These are phyloP conservation scores for Diuraphis noxia DNA, from an alignment of 1,140 invertebrate species.

Conservation along the genomic window DNA sequence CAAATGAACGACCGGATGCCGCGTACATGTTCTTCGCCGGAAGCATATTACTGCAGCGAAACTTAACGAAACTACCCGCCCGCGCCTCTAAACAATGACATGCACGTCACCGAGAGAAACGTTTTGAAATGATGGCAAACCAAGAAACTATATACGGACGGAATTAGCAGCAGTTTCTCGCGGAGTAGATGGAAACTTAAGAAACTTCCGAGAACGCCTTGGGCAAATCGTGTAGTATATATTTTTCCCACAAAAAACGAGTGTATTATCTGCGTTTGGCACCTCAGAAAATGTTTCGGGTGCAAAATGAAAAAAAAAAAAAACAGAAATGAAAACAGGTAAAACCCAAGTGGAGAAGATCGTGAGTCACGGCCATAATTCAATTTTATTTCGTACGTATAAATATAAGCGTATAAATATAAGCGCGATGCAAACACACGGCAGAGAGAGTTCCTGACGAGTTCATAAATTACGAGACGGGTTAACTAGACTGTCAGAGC, in stretches of 20 bases:
- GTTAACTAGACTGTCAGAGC: not conserved
- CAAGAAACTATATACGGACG: constrained; percentile 14
- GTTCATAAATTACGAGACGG: constrained; percentile 35
- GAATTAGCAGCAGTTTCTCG: constrained; percentile 45
- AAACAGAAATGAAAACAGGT: not conserved
- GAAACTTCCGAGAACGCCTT: constrained; percentile 40
- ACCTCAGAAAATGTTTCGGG: not conserved
- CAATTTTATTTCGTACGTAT: constrained; percentile 34
- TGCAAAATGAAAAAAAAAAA: constrained; percentile 16
- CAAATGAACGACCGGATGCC: constrained; percentile 53
- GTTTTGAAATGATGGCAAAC: constrained; percentile 49
- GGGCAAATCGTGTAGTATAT: not conserved
- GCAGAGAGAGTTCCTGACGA: not conserved
- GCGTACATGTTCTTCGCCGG: constrained; percentile 53
- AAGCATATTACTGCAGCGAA: constrained; percentile 43
- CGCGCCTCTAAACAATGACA: constrained; percentile 17
- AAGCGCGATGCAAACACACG: not conserved
- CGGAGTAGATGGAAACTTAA: constrained; percentile 23
- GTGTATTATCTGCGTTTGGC: constrained; percentile 32
- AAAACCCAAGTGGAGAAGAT: not conserved
- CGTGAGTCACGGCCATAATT: not conserved
- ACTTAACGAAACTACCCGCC: constrained; percentile 45
- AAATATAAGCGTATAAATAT: no score
- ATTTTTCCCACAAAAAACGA: constrained; percentile 36
- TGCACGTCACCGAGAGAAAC: constrained; percentile 44